phyloP scores from a whole-genome alignment of 2,888 invertebrate genomes.

The Podotricha telesiphe region DNA sequence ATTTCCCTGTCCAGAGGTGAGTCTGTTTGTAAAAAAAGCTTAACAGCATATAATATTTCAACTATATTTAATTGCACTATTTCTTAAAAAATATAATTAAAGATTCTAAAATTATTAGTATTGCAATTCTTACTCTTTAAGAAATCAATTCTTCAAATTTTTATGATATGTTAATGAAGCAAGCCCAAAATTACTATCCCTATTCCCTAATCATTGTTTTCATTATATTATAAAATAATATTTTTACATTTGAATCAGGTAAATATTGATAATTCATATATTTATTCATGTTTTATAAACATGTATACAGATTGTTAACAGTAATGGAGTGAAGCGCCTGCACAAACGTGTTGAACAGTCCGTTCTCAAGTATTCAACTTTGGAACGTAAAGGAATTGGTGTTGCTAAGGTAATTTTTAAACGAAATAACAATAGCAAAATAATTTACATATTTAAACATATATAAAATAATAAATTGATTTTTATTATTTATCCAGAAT shows the following conservation, averaged over 20 bases:
- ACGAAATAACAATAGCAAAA: neutral
- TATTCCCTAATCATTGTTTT: too few relatives aligned
- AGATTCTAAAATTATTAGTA: too few relatives aligned
- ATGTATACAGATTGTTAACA: conserved; percentile 85
- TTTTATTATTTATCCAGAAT: neutral
- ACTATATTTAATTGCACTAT: too few relatives aligned
- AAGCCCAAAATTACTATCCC: too few relatives aligned
- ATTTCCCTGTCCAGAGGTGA: conserved; percentile 91
- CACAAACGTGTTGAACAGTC: conserved; percentile 95
- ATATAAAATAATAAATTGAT: neutral
- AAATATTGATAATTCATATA: too few relatives aligned
- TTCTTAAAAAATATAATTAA: too few relatives aligned
- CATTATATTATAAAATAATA: too few relatives aligned
- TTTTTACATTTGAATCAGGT: too few relatives aligned
- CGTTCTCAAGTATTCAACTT: conserved; percentile 92
- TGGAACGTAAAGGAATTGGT: conserved; percentile 94
- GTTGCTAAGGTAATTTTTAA: conserved; percentile 89
- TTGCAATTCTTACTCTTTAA: too few relatives aligned
- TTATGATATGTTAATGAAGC: too few relatives aligned
- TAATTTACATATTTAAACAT: neutral
- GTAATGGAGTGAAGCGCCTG: conserved; percentile 91
- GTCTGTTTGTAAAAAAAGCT: conserved; percentile 24
- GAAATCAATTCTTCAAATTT: too few relatives aligned
- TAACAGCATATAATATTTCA: too few relatives aligned
- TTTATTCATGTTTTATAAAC: neutral